phyloP scores from a whole-genome alignment of 2,113 vertebrate genomes.

The Oreochromis tanganicae region DNA sequence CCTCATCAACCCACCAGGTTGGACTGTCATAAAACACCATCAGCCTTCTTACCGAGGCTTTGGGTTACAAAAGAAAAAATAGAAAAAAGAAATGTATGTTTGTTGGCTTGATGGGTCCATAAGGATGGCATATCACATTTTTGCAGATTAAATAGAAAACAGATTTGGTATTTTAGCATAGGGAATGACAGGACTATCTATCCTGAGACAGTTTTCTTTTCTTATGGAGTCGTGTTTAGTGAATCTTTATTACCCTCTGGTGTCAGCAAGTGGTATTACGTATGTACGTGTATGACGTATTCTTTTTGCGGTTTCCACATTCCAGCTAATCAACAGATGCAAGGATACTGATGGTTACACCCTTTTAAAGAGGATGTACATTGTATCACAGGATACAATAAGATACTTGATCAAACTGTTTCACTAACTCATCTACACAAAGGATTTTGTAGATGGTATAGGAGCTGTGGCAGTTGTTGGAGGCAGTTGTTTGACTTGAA shows the following conservation, averaged over 20 bases:
- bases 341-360: not conserved
- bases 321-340: not conserved
- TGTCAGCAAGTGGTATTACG: not conserved
- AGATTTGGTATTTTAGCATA: not conserved
- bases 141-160: not conserved
- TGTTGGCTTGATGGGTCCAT: not conserved
- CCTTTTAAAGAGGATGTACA: not conserved
- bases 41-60: not conserved
- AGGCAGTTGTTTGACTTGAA: not conserved
- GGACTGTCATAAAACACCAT: not conserved
- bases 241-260: conserved; percentile 32
- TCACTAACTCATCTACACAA: not conserved
- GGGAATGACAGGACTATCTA: not conserved
- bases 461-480: not conserved
- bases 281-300: not conserved
- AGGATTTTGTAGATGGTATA: not conserved
- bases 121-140: not conserved
- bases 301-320: not conserved
- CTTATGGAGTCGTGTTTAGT: not conserved
- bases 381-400: not conserved
- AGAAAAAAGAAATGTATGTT: not conserved
- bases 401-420: not conserved
- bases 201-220: not conserved
- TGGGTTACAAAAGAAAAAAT: not conserved
- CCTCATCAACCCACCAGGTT: not conserved